A percentile compares a stretch with the other conserved stretches of the same genome.
Evolutionary conservation across 2,797 vertebrate genomes (phyloP).

Genomic region (Liparis tanakae): DNA sequence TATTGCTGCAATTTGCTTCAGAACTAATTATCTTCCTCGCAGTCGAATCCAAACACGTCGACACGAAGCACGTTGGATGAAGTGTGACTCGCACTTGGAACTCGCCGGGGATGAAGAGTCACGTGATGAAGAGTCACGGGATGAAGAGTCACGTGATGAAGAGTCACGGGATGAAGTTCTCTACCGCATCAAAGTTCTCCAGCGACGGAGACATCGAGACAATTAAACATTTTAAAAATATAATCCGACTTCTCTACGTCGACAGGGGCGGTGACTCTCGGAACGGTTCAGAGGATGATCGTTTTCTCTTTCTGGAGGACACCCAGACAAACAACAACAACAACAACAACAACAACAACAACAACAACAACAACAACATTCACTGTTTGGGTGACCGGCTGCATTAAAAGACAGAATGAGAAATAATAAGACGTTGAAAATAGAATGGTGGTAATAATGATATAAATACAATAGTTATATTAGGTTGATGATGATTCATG

Average conservation of each 20-base stretch:
- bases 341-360: no score
- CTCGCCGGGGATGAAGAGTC: neutral
- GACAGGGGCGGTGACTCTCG: neutral
- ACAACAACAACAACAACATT: neutral
- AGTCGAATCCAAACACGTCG: neutral
- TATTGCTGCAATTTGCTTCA: neutral
- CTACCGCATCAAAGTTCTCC: neutral
- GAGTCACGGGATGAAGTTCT: no score
- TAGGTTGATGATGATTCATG: no score
- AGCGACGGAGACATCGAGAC: neutral
- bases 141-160: no score
- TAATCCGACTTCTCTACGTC: neutral
- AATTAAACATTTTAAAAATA: neutral
- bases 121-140: no score
- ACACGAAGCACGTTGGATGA: neutral
- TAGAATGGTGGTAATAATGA: no score
- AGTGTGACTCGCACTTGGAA: neutral
- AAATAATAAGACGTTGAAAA: no score
- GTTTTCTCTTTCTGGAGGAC: neutral
- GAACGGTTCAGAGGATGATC: neutral
- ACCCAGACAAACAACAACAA: neutral
- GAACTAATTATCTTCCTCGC: neutral
- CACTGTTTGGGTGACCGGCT: neutral
- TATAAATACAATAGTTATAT: no score
- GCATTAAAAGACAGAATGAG: neutral